Evolutionary conservation across 2,888 invertebrate genomes (phyloP), one percentile per base, ranked within the genome.

Genomic region (Scaptomyza flava): DNA sequence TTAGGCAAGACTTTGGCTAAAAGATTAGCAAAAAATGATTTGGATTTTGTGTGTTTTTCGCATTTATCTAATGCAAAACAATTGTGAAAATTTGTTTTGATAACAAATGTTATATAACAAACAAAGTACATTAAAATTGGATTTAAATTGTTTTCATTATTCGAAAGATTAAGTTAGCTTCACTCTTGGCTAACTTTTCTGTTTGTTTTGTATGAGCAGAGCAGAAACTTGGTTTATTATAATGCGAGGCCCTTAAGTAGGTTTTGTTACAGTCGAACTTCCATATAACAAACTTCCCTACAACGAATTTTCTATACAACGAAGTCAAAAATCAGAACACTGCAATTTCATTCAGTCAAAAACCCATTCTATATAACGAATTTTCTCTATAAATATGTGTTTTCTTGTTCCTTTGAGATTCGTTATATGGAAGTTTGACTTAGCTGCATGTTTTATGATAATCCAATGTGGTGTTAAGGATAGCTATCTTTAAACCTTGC

Each of bases 1-100:
- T 72, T 72, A 43, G 11, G 72, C 64, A 72, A 72, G 34, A 17
- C 33, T 50, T 56, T 45, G 54, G 27, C 38, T 72, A 31, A 36
- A 36, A 72, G 72, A 58, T 71, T 38, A 12, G 70, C 76, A 23
- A 48, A 56, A 56, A 51, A 43, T 46, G 23, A 70, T 65, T 65
- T 47, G 9, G 20, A 14, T 4, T 14, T 36, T 36, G 6, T 14
- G 38, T 38, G 8, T 52, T 51, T 31, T 34, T 27, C 23, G 43
- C 14, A 46, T 72, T 58, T 53, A 48, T 20, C 59, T 34, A 52
- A 74, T 14, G 12, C 20, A 5, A 52, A 66, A 52, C 20, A 45
- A 27, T 30, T 34, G 23, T 20, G 63, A 23, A 52, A 31, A 45
- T 14, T 17, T 51, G 6, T 6, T 58, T 45, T 54, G 23, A 31